Conservation (phyloP, 2,797 vertebrate genomes). For the Danio kyathit region DNA sequence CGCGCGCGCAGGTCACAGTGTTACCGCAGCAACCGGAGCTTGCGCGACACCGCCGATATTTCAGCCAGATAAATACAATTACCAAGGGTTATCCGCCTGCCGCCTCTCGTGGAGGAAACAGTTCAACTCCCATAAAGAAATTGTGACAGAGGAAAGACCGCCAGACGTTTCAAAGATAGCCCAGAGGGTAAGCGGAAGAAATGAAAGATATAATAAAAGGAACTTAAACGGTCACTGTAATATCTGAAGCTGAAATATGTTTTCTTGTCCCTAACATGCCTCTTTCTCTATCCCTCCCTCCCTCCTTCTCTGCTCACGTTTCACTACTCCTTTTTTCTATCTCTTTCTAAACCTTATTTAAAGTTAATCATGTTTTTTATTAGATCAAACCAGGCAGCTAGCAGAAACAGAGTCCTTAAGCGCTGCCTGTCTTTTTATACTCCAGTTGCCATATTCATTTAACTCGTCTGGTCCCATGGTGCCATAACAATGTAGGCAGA, state of each 20-base stretch:
- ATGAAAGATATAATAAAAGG: constrained; percentile 37
- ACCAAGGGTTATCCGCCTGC: constrained; percentile 39
- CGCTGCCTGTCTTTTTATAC: constrained; percentile 30
- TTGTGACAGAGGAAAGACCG: constrained; percentile 36
- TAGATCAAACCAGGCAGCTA: constrained; percentile 13
- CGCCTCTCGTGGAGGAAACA: constrained; percentile 38
- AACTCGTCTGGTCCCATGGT: neutral
- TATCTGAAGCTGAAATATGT: constrained; percentile 28
- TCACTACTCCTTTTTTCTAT: neutral
- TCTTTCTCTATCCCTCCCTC: neutral
- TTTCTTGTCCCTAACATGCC: neutral
- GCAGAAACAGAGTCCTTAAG: constrained; percentile 11
- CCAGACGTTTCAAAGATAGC: constrained; percentile 38
- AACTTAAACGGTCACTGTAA: constrained; percentile 7
- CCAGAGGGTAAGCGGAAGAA: neutral
- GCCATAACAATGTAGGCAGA: constrained; percentile 9
- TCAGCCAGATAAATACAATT: constrained; percentile 54
- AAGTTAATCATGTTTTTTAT: constrained; percentile 24
- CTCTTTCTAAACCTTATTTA: constrained; percentile 7
- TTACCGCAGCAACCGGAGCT: constrained; percentile 51
- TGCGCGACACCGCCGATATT: constrained; percentile 47
- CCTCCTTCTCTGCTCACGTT: neutral
- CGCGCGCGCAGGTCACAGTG: constrained; percentile 19
- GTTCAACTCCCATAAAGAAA: constrained; percentile 51
- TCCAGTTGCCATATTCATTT: constrained; percentile 4